Evolutionary conservation across 1,140 invertebrate genomes (phyloP), one percentile per base, ranked within the genome.

Genomic region (Pogonomyrmex barbatus): DNA sequence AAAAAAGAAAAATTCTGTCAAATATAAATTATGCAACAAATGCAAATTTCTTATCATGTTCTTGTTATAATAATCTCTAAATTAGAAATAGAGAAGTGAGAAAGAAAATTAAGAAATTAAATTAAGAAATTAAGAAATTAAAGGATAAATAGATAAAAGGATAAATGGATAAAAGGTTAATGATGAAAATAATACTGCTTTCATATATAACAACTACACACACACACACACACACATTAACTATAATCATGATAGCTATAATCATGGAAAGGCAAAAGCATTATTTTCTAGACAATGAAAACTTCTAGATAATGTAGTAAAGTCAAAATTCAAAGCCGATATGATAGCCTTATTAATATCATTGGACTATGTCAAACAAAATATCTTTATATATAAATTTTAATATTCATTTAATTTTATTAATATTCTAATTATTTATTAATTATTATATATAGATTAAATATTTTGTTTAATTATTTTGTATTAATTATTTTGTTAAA

Each of bases 251-350:
- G 54, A 5, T 24, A 24, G 17, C 50, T 12, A 36, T 75, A 58
- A 58, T 3, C 36, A 12, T 45, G 54, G 10, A 10, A 39, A n/a
- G 45, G n/a, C n/a, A 9, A 70, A 84, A 45, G 70, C 36, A 36
- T 71, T 73, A 76, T 75, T 70, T 84, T n/a, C 24, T n/a, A 33
- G 45, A 45, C 54, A 50, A 65, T 30, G 63, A 86, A 86, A 81
- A 86, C 71, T 81, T n/a, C n/a, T n/a, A n/a, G n/a, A n/a, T n/a
- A n/a, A n/a, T n/a, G 65, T 56, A 60, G 63, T 52, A 14, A 62
- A 50, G 65, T 2, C 71, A 47, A 54, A 86, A 81, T 86, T 86
- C 71, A 70, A 76, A 68, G 24, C 9, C 52, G 4, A 12, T 47
- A 60, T 17, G 24, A 6, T 33, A 65, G 17, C 30, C n/a, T 77